These are phyloP conservation scores for Hedychridium roseum DNA, from an alignment of 2,888 invertebrate genomes.

Conservation along the genomic window DNA sequence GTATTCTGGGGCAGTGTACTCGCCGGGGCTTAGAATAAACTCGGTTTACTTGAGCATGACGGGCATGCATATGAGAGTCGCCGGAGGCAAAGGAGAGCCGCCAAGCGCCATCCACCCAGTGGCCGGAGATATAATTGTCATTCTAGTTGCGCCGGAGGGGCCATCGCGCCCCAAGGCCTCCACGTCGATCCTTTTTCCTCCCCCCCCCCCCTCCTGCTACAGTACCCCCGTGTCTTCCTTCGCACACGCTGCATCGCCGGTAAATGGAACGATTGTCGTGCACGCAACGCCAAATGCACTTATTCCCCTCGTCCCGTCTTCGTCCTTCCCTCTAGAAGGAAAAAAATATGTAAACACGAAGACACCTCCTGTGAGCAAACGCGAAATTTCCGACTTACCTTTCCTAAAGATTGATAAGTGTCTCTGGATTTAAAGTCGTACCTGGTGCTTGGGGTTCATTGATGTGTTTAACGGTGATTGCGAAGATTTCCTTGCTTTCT, in stretches of 20 bases:
- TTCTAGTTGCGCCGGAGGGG: constrained; percentile 37
- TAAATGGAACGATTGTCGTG: constrained; percentile 19
- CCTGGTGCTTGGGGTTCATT: no score
- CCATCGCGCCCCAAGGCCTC: constrained; percentile 1
- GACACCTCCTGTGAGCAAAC: no score
- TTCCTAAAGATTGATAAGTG: no score
- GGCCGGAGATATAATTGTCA: constrained; percentile 59
- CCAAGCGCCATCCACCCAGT: constrained; percentile 57
- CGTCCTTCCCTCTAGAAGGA: no score
- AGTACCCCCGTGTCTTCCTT: neutral
- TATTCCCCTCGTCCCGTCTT: no score
- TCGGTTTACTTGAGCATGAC: constrained; percentile 57
- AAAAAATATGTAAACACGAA: no score
- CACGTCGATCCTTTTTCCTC: neutral
- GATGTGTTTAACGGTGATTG: no score
- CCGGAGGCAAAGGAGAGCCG: constrained; percentile 53
- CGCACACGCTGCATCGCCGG: constrained; percentile 7
- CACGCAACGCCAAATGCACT: no score
- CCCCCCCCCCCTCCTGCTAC: neutral
- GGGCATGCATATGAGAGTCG: constrained; percentile 55
- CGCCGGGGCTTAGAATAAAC: constrained; percentile 50
- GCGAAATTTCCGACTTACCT: no score
- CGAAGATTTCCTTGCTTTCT: no score
- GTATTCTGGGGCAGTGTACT: constrained; percentile 53
- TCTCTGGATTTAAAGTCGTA: no score